phyloP scores from a whole-genome alignment of 2,113 vertebrate species.

The Notarius quadriscutis region DNA sequence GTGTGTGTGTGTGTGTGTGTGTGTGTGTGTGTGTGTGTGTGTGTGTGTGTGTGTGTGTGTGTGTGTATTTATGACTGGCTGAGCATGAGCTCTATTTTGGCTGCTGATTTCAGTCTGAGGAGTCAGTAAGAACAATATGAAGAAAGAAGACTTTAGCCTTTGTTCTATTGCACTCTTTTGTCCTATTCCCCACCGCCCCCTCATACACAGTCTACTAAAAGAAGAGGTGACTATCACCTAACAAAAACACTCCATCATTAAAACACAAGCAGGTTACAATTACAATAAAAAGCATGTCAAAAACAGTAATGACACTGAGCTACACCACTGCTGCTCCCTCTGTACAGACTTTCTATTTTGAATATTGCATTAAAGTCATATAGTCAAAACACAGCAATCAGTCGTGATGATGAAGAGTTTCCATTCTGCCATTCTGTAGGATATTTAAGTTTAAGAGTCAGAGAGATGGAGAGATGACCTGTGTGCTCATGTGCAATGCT shows the following conservation, averaged over 20 bases:
- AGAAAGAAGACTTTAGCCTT: conserved; percentile 1
- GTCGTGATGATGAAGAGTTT: conserved; percentile 7
- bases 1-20: too few relatives aligned
- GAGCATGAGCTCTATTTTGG: conserved; percentile 28
- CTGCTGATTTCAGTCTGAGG: conserved; percentile 21
- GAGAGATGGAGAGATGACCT: conserved; percentile 40
- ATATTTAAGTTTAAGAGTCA: background rate
- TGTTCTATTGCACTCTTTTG: background rate
- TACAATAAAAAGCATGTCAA: background rate
- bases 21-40: conserved; percentile 31
- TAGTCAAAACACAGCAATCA: conserved; percentile 5
- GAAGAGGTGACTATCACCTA: background rate
- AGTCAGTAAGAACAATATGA: conserved; percentile 17
- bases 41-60: conserved; percentile 31
- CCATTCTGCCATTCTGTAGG: background rate
- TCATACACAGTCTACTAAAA: background rate
- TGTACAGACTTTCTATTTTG: too few relatives aligned
- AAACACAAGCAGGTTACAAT: background rate
- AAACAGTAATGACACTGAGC: background rate
- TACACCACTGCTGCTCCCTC: background rate
- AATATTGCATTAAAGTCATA: background rate
- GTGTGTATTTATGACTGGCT: conserved; percentile 31
- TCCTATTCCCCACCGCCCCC: background rate
- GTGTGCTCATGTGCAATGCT: conserved; percentile 21
- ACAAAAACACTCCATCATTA: background rate